Evolutionary conservation across 2,888 invertebrate genomes (phyloP).

Genomic region (Hyposoter dolosus): DNA sequence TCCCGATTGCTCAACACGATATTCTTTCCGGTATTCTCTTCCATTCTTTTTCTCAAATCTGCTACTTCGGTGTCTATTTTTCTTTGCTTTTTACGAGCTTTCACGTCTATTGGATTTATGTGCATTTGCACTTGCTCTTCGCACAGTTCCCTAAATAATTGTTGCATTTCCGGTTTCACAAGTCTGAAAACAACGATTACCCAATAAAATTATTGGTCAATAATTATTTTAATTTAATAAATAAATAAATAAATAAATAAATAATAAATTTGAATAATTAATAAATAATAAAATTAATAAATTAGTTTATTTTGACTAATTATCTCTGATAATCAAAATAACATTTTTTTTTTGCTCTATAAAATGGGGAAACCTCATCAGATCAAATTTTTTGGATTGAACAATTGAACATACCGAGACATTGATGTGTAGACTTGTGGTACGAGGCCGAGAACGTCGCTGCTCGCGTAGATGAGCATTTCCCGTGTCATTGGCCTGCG

Average conservation of each 20-base stretch:
- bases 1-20: slow-evolving; percentile 96
- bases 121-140: slow-evolving; percentile 93
- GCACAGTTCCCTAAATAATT: slow-evolving; percentile 93
- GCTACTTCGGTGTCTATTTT: slow-evolving; percentile 96
- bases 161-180: slow-evolving; percentile 90
- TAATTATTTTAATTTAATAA: neutral
- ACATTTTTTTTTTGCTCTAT: neutral
- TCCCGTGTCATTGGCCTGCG: slow-evolving; percentile 94
- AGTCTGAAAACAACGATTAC: slow-evolving; percentile 84
- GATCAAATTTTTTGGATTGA: neutral
- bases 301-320: too few relatives aligned
- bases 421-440: slow-evolving; percentile 93
- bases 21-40: slow-evolving; percentile 91
- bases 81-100: slow-evolving; percentile 94
- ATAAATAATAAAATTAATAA: neutral
- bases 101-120: slow-evolving; percentile 94
- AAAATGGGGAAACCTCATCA: neutral
- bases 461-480: slow-evolving; percentile 96
- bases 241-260: neutral
- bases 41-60: slow-evolving; percentile 93
- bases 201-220: neutral
- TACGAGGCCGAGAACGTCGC: slow-evolving; percentile 94
- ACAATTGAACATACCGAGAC: slow-evolving; percentile 85
- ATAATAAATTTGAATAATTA: neutral
- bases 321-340: too few relatives aligned